Evolutionary conservation across 2,888 invertebrate genomes (phyloP).

Genomic region (Magallana nippona): DNA sequence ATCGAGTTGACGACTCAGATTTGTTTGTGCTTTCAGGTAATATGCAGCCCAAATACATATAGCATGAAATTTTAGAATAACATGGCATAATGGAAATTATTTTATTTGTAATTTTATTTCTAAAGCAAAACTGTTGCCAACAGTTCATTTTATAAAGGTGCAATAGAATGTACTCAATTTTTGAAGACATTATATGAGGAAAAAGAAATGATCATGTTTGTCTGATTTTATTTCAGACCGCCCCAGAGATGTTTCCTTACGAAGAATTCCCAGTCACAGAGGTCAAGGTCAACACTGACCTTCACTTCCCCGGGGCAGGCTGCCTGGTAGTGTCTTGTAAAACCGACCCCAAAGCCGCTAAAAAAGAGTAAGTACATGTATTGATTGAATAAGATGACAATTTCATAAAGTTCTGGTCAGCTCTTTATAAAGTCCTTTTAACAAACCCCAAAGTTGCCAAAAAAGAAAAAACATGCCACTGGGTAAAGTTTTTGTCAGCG

Average conservation of each 20-base stretch:
- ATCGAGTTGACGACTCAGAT: constrained; percentile 78
- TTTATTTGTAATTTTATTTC: too few relatives aligned
- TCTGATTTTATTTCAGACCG: constrained; percentile 64
- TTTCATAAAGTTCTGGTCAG: too few relatives aligned
- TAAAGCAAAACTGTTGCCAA: too few relatives aligned
- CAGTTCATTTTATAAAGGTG: not conserved
- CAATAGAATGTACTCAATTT: not conserved
- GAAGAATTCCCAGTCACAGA: constrained; percentile 77
- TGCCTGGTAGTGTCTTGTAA: constrained; percentile 78
- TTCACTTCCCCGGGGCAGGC: constrained; percentile 77
- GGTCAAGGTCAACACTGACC: constrained; percentile 75
- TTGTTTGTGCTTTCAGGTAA: constrained; percentile 78
- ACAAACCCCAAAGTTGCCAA: too few relatives aligned
- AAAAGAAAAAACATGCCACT: too few relatives aligned
- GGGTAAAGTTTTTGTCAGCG: too few relatives aligned
- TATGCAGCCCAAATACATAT: too few relatives aligned
- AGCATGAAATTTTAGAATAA: too few relatives aligned
- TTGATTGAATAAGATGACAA: too few relatives aligned
- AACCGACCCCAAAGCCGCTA: constrained; percentile 74
- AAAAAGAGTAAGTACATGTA: constrained; percentile 79
- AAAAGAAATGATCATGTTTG: not conserved
- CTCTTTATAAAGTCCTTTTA: too few relatives aligned
- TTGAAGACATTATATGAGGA: not conserved
- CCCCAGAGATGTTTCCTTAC: constrained; percentile 78
- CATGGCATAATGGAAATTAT: too few relatives aligned